Conservation (phyloP, 2,888 invertebrate genomes). For the Scaptomyza tumidula region DNA sequence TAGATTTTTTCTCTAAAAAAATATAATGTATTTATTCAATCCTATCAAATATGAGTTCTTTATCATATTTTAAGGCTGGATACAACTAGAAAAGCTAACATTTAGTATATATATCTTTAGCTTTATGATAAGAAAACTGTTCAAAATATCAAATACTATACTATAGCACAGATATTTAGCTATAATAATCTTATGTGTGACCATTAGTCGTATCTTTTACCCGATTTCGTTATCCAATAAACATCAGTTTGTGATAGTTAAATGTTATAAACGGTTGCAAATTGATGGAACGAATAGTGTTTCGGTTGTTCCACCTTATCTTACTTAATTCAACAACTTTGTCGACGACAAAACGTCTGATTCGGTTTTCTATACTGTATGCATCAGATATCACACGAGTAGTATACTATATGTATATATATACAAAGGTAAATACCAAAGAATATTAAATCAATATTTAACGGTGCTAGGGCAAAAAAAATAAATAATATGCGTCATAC, state of each 20-base stretch:
- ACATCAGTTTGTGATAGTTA: constrained; percentile 17
- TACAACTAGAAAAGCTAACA: too few relatives aligned
- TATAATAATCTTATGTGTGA: neutral
- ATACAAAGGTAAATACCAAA: constrained; percentile 30
- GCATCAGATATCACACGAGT: constrained; percentile 1
- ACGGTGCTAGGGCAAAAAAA: constrained; percentile 73
- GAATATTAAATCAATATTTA: constrained; percentile 76
- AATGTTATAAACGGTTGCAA: constrained; percentile 19
- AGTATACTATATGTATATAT: constrained; percentile 10
- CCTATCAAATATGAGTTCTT: too few relatives aligned
- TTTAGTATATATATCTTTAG: too few relatives aligned
- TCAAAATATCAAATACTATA: too few relatives aligned
- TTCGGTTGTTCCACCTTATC: constrained; percentile 42
- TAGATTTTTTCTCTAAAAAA: too few relatives aligned
- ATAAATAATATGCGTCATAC: constrained; percentile 60
- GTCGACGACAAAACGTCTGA: constrained; percentile 71
- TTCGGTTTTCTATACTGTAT: constrained; percentile 24
- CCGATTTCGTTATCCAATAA: constrained; percentile 1
- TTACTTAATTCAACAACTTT: constrained; percentile 42
- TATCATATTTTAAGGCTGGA: too few relatives aligned
- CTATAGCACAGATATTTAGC: too few relatives aligned
- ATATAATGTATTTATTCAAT: too few relatives aligned
- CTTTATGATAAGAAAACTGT: too few relatives aligned
- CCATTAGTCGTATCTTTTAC: constrained; percentile 15
- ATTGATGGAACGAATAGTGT: constrained; percentile 34